These are phyloP conservation scores for Bovichtus variegatus DNA, from an alignment of 2,797 vertebrate genomes.

Conservation along the genomic window DNA sequence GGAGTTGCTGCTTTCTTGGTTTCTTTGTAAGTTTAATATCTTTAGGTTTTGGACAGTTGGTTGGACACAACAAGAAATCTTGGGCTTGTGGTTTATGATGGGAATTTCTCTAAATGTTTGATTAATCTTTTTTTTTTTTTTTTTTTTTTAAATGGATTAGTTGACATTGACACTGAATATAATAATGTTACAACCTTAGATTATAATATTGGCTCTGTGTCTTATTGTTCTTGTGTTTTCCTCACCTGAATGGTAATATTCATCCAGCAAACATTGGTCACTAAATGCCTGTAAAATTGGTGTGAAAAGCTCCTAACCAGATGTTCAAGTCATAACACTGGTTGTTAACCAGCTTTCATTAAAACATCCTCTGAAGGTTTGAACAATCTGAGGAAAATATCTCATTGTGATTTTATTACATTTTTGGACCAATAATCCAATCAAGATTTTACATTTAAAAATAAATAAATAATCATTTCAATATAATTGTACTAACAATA, in stretches of 20 bases:
- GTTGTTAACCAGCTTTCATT: background rate
- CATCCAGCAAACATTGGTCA: constrained; percentile 21
- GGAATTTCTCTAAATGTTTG: background rate
- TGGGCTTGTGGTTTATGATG: background rate
- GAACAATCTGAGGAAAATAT: background rate
- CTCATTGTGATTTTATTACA: background rate
- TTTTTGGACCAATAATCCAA: background rate
- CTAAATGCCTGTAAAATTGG: constrained; percentile 6
- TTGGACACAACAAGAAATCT: background rate
- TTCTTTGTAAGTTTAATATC: background rate
- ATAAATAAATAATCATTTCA: no score
- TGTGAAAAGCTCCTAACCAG: no score
- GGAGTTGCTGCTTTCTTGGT: background rate
- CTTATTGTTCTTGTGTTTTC: background rate
- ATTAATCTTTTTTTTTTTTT: no score
- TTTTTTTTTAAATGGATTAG: no score
- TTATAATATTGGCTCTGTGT: background rate
- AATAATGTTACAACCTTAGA: background rate
- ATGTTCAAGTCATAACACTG: no score
- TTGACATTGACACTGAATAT: background rate
- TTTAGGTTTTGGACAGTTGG: no score
- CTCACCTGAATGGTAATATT: background rate
- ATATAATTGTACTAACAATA: no score
- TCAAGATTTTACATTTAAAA: no score
- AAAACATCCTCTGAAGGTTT: background rate